Percentiles rank a stretch among this genome's conserved stretches.
Conservation (phyloP, 1,140 invertebrate species). For the Philopotamus ludificatus region DNA sequence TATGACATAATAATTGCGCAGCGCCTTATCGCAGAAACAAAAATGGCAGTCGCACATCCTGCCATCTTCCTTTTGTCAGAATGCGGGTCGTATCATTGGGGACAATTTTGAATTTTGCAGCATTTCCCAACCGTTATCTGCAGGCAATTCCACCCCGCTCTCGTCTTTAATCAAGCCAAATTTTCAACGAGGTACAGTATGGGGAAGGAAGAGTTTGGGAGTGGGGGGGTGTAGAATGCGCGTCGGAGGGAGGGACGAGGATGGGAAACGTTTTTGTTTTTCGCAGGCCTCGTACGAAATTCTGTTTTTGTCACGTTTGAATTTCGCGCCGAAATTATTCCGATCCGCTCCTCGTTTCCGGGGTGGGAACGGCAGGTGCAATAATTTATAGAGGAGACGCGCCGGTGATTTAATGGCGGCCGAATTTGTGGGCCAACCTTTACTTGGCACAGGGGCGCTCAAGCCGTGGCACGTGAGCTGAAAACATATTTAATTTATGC, state of each 20-base stretch:
- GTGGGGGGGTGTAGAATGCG: too few species aligned
- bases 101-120: background rate
- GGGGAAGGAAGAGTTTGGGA: too few species aligned
- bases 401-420: slow-evolving; percentile 23
- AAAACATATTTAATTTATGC: too few species aligned
- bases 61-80: background rate
- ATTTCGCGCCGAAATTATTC: slow-evolving; percentile 17
- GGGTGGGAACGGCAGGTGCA: slow-evolving; percentile 24
- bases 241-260: too few species aligned
- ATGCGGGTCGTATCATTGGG: background rate
- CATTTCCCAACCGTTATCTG: too few species aligned
- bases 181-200: too few species aligned
- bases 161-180: background rate
- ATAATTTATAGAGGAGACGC: slow-evolving; percentile 24
- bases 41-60: background rate
- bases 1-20: background rate
- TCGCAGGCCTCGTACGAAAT: too few species aligned
- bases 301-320: slow-evolving; percentile 16
- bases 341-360: slow-evolving; percentile 17
- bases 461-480: too few species aligned
- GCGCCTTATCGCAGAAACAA: background rate
- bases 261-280: too few species aligned
- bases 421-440: background rate
- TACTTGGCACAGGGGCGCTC: too few species aligned
- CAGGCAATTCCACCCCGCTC: background rate